phyloP scores from a whole-genome alignment of 2,888 invertebrate genomes.

The Leistus spinibarbis region DNA sequence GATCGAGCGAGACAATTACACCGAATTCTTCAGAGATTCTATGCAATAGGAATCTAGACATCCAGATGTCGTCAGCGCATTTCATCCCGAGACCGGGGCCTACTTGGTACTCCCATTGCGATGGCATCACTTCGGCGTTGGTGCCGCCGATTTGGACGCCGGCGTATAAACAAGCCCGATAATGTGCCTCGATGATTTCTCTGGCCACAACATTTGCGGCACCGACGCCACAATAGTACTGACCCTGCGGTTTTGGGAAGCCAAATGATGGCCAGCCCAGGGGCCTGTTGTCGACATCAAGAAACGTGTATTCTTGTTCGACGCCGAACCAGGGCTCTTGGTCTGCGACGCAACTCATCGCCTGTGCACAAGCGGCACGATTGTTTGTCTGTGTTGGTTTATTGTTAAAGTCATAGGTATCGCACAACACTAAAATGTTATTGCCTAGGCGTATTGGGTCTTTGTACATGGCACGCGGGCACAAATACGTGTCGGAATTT shows the following conservation, averaged over 20 bases:
- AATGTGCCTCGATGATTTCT: constrained; percentile 82
- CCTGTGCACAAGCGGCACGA: constrained; percentile 58
- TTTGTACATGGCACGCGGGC: constrained; percentile 78
- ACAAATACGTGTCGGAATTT: constrained; percentile 75
- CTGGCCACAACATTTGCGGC: constrained; percentile 77
- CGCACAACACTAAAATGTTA: constrained; percentile 77
- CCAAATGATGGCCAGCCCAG: constrained; percentile 75
- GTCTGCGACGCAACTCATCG: constrained; percentile 64
- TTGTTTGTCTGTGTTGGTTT: constrained; percentile 66
- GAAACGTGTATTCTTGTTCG: constrained; percentile 69
- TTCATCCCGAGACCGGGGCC: constrained; percentile 68
- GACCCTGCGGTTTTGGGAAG: constrained; percentile 73
- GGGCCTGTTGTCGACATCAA: constrained; percentile 66
- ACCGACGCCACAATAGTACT: constrained; percentile 86
- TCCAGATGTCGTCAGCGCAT: constrained; percentile 67
- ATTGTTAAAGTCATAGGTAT: constrained; percentile 71
- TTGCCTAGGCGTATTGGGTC: constrained; percentile 80
- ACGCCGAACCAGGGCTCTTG: constrained; percentile 77
- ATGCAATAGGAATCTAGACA: constrained; percentile 63
- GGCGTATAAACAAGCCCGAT: constrained; percentile 77
- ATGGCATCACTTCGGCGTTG: constrained; percentile 84
- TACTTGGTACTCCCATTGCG: constrained; percentile 74
- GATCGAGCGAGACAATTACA: constrained; percentile 63
- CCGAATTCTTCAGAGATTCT: constrained; percentile 68
- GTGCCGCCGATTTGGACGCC: constrained; percentile 79